These are phyloP conservation scores for Tokudaia muenninki DNA, from an alignment of 2,797 vertebrate species.

Conservation along the genomic window DNA sequence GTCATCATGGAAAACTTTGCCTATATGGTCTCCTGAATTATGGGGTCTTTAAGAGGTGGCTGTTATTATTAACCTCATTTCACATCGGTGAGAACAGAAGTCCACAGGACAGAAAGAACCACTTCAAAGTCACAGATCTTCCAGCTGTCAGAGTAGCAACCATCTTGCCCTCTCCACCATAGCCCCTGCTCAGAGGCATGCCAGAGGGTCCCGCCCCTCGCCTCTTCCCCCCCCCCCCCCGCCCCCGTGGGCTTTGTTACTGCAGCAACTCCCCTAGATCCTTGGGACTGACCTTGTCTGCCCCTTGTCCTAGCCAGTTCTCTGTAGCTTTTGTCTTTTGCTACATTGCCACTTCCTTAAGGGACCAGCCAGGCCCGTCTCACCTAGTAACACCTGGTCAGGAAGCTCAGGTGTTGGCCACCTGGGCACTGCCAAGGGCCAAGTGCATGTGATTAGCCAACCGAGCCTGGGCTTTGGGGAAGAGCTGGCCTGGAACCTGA, in stretches of 20 bases:
- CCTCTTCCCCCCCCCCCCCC: rapidly evolving
- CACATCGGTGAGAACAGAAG: background rate
- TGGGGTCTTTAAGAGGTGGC: background rate
- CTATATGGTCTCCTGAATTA: background rate
- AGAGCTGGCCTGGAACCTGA: background rate
- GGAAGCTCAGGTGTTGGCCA: background rate
- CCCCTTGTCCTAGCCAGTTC: background rate
- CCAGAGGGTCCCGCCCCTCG: rapidly evolving
- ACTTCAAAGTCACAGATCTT: background rate
- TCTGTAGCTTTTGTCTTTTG: background rate
- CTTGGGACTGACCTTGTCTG: no score
- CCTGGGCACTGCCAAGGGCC: background rate
- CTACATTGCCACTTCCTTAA: background rate
- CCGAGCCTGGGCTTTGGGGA: background rate
- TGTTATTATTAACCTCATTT: background rate
- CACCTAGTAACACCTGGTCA: background rate
- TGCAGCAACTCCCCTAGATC: rapidly evolving
- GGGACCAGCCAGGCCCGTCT: background rate
- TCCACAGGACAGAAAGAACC: background rate
- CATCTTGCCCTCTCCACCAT: background rate
- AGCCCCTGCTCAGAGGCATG: background rate
- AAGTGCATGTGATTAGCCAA: background rate
- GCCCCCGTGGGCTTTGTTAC: background rate
- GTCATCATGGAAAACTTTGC: background rate
- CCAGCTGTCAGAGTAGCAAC: background rate